Base-by-base conservation (phyloP, 2,113 vertebrate genomes). In the Psophia crepitans region DNA sequence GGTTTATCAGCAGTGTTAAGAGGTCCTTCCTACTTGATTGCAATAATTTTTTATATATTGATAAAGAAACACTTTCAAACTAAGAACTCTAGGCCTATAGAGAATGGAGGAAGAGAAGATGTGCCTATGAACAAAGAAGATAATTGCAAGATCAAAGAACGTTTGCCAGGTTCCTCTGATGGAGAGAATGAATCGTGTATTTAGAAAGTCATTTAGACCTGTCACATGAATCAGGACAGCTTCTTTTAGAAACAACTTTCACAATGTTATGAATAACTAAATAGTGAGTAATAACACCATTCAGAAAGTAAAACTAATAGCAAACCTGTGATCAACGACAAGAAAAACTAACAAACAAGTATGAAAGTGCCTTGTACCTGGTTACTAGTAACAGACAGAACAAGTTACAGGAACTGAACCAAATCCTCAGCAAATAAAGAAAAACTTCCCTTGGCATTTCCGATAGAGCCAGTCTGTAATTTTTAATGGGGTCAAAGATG, bases 61-160 rank as follows among this genome's bases (percentile, higher is more conserved):
- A 1, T 97, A 58, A 98, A 98, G 96, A 98, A 97, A 94, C 66
- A 73, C 51, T 93, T 94, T 81, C 58, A 96, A 91, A 74, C 65
- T 63, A 97, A 98, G 94, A 69, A 96, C 37, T 79, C 60, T 12
- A 90, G 30, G 16, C 15, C 61, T 63, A 17, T 51, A 27, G 97
- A 97, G 84, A 97, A 97, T 70, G 92, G 58, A 83, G 86, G 41
- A 83, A 95, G 71, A 92, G 89, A 92, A 53, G 84, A n/a, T 26
- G 49, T 18, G 35, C 41, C 66, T 54, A n/a, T 81, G 95, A 97
- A 91, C 58, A 75, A 74, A 88, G 97, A 97, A 69, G 39, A 75
- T 5, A 87, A 84, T 1, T 87, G 90, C 94, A 96, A 80, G 61
- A 61, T 66, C 30, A 94, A 91, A 56, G 86, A 92, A 68, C 23